Base-by-base conservation (phyloP, 2,113 vertebrate genomes). In the Agelaius phoeniceus region DNA sequence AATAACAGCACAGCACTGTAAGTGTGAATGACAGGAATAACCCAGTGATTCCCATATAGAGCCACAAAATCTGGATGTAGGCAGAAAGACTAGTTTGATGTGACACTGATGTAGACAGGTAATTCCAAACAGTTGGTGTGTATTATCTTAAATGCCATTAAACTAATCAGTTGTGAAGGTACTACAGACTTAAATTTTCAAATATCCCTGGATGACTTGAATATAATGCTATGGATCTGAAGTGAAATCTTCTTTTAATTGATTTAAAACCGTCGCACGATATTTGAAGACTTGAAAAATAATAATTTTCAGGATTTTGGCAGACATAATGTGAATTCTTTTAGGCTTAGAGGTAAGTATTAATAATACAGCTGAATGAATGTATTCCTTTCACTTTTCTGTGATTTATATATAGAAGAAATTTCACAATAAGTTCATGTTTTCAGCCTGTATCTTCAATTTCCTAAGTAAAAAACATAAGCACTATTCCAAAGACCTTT, bases 71-170 rank as follows among this genome's bases (percentile, higher is more conserved):
- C 84, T 82, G 43, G 43, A 15, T 75, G 62, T 17, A 76, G 69
- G 55, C 90, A 89, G 78, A 57, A 87, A 80, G 24, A 30, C 57
- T 66, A 68, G 71, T 66, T 79, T 91, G 84, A 74, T 76, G 14
- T 80, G 66, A 94, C 72, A 66, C 66, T 30, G 27, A 62, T 91
- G 54, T 24, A 93, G 89, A 63, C 59, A 73, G 67, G 59, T 87
- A 82, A 87, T 91, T 94, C 78, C 74, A 66, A 91, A 79, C 71
- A 85, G 46, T 65, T 87, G 81, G 46, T 84, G 57, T 87, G 52
- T 90, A 68, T 95, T 96, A 87, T 73, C 74, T 84, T 75, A 92
- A 89, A 89, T 76, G 57, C 41, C 69, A 83, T 95, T 94, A 75
- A 81, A 87, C 41, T 77, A 90, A 85, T 84, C 87, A 69, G n/a